Evolutionary conservation across 2,888 invertebrate genomes (phyloP).

Genomic region (Atethmia centrago): DNA sequence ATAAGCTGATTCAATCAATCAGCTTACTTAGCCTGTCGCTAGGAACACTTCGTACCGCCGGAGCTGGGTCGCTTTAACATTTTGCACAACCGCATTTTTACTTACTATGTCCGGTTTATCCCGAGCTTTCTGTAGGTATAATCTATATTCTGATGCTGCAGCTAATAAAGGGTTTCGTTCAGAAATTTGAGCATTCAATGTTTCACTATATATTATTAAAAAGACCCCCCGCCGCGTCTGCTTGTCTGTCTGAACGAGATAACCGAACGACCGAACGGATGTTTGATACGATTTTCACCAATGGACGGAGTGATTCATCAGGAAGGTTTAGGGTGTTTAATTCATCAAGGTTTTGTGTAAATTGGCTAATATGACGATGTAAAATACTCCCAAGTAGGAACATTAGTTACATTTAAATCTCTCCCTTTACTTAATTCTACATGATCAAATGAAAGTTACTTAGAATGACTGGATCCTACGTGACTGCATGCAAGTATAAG

Average conservation of each 20-base stretch:
- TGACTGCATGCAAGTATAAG: slow-evolving; percentile 35
- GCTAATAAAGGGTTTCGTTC: neutral
- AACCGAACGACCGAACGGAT: no score
- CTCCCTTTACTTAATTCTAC: no score
- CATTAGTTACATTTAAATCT: no score
- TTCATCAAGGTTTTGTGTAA: no score
- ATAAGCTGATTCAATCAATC: slow-evolving; percentile 23
- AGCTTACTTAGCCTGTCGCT: slow-evolving; percentile 1
- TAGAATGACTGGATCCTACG: slow-evolving; percentile 38
- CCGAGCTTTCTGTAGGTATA: neutral
- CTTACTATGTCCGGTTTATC: neutral
- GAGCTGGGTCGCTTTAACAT: neutral
- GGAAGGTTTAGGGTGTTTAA: no score
- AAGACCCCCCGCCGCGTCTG: no score
- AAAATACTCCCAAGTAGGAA: no score
- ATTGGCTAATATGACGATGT: no score
- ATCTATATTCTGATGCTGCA: neutral
- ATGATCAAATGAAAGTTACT: slow-evolving; percentile 34
- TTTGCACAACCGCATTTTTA: neutral
- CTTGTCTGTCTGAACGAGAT: no score
- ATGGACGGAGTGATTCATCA: no score
- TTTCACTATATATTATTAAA: neutral
- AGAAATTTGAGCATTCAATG: neutral
- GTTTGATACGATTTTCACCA: no score
- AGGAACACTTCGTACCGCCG: neutral